Evolutionary conservation across 2,888 invertebrate genomes (phyloP).

Genomic region (Pterobdella sp.): DNA sequence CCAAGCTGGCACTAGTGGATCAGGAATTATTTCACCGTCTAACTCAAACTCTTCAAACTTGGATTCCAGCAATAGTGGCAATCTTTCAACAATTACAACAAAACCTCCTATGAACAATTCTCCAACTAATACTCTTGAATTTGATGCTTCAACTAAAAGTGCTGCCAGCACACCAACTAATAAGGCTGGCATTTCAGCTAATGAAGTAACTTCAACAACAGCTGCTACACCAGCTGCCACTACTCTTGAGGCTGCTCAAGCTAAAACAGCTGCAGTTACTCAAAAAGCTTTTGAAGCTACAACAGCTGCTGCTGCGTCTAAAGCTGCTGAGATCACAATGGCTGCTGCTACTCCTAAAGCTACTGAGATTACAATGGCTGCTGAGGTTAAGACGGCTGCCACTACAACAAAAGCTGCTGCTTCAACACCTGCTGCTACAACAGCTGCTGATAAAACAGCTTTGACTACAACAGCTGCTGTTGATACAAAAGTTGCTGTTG

Average conservation of each 20-base stretch:
- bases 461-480: background rate
- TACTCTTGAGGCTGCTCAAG: background rate
- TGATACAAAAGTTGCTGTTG: background rate
- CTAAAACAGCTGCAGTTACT: background rate
- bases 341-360: background rate
- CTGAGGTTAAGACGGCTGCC: background rate
- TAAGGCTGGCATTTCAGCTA: background rate
- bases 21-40: no score
- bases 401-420: background rate
- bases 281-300: background rate
- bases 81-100: background rate
- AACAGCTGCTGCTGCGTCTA: background rate
- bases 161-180: no score
- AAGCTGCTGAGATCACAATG: background rate
- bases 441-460: background rate
- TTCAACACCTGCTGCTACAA: background rate
- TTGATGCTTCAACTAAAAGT: background rate
- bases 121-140: background rate
- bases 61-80: no score
- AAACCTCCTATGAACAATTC: background rate
- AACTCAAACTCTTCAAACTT: no score
- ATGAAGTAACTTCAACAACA: background rate
- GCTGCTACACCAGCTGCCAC: background rate
- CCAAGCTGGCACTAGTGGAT: no score
- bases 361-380: background rate